Evolutionary conservation across 1,140 invertebrate genomes (phyloP).

Genomic region (Calycopis cecrops): DNA sequence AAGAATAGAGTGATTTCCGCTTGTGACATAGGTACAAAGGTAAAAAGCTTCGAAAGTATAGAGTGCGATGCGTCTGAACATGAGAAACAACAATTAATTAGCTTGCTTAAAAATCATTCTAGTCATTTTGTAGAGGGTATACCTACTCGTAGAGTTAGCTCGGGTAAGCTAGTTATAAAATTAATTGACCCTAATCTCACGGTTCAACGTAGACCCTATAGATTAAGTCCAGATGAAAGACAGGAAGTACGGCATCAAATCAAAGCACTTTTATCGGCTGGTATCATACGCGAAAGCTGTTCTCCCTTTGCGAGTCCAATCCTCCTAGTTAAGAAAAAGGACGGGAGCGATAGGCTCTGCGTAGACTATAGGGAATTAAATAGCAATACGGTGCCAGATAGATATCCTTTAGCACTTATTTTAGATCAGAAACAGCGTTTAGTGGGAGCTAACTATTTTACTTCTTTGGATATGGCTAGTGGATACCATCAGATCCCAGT

Average conservation of each 20-base stretch:
- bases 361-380: background rate
- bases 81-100: background rate
- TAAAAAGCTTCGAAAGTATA: background rate
- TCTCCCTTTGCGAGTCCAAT: conserved; percentile 8
- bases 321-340: no score
- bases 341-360: background rate
- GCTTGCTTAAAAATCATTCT: background rate
- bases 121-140: background rate
- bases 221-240: background rate
- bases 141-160: background rate
- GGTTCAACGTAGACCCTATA: background rate
- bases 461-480: conserved; percentile 16
- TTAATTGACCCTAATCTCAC: conserved; percentile 5
- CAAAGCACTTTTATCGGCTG: background rate
- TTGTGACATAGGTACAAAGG: background rate
- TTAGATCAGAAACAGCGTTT: conserved; percentile 18
- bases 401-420: background rate
- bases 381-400: background rate
- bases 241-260: background rate
- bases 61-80: background rate
- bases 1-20: background rate
- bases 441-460: conserved; percentile 2
- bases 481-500: conserved; percentile 20
- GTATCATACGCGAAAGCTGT: conserved; percentile 1
- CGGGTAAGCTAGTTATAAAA: background rate